These are phyloP conservation scores for Lepidonotus clava DNA, from an alignment of 2,888 invertebrate genomes.

Conservation along the genomic window DNA sequence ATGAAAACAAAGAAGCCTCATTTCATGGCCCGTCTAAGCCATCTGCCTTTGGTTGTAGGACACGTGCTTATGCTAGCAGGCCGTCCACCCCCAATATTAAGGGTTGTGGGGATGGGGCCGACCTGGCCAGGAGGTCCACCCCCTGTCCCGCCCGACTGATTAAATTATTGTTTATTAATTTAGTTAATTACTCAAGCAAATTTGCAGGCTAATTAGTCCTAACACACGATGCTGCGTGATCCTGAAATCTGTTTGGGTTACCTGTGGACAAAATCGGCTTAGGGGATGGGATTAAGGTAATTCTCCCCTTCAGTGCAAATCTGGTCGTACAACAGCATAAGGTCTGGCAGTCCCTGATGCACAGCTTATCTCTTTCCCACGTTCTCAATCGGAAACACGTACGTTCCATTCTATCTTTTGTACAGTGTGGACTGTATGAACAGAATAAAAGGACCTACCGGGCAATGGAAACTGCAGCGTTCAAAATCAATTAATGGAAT, in stretches of 20 bases:
- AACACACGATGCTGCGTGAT: not conserved
- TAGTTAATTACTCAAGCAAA: not conserved
- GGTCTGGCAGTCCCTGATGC: too few species aligned
- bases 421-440: too few species aligned
- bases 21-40: not conserved
- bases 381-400: too few species aligned
- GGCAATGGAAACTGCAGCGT: too few species aligned
- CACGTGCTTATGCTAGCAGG: not conserved
- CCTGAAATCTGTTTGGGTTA: not conserved
- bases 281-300: not conserved
- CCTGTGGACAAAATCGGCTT: not conserved
- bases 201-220: not conserved
- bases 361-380: too few species aligned
- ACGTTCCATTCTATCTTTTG: too few species aligned
- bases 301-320: too few species aligned
- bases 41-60: not conserved
- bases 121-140: not conserved
- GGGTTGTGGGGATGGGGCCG: too few species aligned
- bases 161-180: slow-evolving; percentile 31
- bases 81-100: too few species aligned
- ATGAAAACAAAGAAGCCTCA: not conserved
- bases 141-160: not conserved
- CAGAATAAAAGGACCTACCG: too few species aligned
- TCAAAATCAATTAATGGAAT: too few species aligned
- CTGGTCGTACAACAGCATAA: too few species aligned